A percentile compares a stretch with the other conserved stretches of the same genome.
These are phyloP conservation scores for Iguana delicatissima DNA, from an alignment of 2,797 vertebrate species.

Conservation along the genomic window DNA sequence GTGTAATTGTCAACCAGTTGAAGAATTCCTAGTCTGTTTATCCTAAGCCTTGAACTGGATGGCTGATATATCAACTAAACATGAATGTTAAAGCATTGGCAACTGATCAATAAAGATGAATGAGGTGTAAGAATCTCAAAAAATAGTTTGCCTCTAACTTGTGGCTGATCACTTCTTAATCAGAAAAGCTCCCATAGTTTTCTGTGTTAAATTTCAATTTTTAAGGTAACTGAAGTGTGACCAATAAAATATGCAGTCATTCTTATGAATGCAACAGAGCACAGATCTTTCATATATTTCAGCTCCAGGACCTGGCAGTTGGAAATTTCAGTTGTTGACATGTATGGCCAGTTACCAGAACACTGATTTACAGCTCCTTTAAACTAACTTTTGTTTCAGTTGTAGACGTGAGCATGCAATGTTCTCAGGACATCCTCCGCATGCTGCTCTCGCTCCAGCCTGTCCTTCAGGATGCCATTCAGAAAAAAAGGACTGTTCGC, in stretches of 20 bases:
- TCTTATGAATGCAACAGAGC: neutral
- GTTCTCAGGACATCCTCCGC: constrained; percentile 97
- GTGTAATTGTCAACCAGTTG: neutral
- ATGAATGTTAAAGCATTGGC: neutral
- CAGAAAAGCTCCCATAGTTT: neutral
- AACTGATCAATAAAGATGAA: neutral
- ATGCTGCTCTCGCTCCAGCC: constrained; percentile 97
- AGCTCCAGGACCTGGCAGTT: neutral
- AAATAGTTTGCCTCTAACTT: neutral
- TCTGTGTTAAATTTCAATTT: neutral
- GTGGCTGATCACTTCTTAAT: neutral
- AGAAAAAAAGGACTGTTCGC: constrained; percentile 95
- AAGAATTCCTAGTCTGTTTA: neutral
- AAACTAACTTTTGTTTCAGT: constrained; percentile 40
- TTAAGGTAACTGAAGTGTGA: neutral
- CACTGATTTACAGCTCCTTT: neutral
- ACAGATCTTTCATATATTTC: neutral
- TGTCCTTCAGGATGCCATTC: constrained; percentile 96
- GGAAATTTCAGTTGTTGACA: neutral
- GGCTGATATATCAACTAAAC: neutral
- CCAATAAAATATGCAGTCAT: neutral
- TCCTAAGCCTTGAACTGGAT: neutral
- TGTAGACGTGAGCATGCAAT: constrained; percentile 93
- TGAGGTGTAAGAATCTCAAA: neutral
- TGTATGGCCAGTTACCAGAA: neutral